Conservation (phyloP, 2,888 invertebrate genomes). For the Morpho helenor region DNA sequence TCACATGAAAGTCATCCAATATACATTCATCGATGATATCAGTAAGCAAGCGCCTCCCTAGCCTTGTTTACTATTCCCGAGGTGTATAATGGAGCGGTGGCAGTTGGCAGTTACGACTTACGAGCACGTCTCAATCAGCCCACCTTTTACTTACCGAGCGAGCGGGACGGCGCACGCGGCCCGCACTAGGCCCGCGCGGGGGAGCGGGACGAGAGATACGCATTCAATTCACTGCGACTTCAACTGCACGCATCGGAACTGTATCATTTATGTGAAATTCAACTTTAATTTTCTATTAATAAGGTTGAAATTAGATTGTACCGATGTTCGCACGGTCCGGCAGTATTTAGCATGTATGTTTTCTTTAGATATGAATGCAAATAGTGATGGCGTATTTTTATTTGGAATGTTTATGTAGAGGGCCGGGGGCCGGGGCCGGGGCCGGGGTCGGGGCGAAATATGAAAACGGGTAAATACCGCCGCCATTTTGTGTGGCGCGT, state of each 20-base stretch:
- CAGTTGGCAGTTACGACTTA: conserved; percentile 61
- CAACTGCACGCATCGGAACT: conserved; percentile 44
- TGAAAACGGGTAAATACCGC: conserved; percentile 48
- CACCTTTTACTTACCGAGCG: conserved; percentile 67
- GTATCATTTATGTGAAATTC: conserved; percentile 1
- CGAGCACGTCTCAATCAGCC: conserved; percentile 69
- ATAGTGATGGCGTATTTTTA: conserved; percentile 79
- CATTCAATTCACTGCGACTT: conserved; percentile 61
- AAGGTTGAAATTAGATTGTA: conserved; percentile 33
- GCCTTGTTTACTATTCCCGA: conserved; percentile 62
- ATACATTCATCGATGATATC: no score
- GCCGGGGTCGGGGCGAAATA: conserved; percentile 19
- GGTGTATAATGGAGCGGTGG: conserved; percentile 74
- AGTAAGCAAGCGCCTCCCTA: conserved; percentile 29
- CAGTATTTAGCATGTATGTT: conserved; percentile 77
- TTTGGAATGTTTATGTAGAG: conserved; percentile 76
- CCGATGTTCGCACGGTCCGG: conserved; percentile 37
- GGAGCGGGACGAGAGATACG: conserved; percentile 45
- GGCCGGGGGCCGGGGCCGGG: conserved; percentile 41
- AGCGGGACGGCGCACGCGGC: conserved; percentile 32
- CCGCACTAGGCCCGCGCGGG: conserved; percentile 5
- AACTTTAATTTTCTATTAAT: conserved; percentile 8
- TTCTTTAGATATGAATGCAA: conserved; percentile 79
- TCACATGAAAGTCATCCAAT: no score
- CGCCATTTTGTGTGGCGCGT: conserved; percentile 65